Base-by-base conservation (phyloP, 2,888 invertebrate species). In the Drosophila trichaetosa region DNA sequence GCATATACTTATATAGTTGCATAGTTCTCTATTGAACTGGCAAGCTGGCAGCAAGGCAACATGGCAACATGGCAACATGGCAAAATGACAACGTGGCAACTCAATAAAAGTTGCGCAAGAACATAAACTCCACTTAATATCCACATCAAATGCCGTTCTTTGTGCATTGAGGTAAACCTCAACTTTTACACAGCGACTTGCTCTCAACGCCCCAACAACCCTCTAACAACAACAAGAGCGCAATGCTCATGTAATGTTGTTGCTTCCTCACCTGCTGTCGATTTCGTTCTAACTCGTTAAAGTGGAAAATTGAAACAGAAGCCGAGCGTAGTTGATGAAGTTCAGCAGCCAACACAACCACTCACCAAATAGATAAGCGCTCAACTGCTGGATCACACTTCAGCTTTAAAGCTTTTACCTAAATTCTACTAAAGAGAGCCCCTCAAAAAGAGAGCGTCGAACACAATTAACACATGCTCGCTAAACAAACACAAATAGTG, bases 251-350 rank as follows among this genome's bases (percentile, higher is more conserved):
- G 46, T 18, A 46, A 21, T 52, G 57, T 16, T 58, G 33, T 36
- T 69, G 59, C 40, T 42, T 27, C 29, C 40, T 51, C 48, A 59
- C 51, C 61, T 59, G 64, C 56, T 83, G 69, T 72, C 72, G 65
- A n/a, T 46, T 72, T 65, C 62, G 63, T 70, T 54, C 38, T 34
- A 61, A 61, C 49, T 71, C 63, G 66, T 38, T 65, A 82, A 76
- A 82, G 82, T 80, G 80, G 80, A 78, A 85, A 88, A 88, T 88
- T 82, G 76, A 76, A 78, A 80, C 69, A 59, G 75, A 73, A 79
- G 76, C 77, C 67, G 52, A 33, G 34, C 81, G 54, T 51, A 57
- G 70, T 64, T 76, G 75, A 69, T 73, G 69, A 69, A 76, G 56
- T 74, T 74, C 63, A 68, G 53, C 70, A 6, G 24, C 18, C 24